A percentile compares a stretch with the other conserved stretches of the same genome.
Evolutionary conservation across 2,797 vertebrate species (phyloP).

Genomic region (Manis pentadactyla): DNA sequence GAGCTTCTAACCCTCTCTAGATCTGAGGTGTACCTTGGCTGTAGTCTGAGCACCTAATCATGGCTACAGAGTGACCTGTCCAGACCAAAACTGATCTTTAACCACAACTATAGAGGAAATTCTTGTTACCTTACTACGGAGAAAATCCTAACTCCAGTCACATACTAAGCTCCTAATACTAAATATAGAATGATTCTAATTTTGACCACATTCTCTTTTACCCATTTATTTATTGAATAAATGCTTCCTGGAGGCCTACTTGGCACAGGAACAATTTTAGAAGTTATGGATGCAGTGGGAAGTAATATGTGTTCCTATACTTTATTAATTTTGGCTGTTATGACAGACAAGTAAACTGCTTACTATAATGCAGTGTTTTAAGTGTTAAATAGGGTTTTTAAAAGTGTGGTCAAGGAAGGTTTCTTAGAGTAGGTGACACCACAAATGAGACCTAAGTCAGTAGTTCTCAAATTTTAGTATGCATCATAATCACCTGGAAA

Average conservation of each 20-base stretch:
- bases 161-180: neutral
- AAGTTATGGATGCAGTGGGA: neutral
- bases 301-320: neutral
- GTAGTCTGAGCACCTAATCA: neutral
- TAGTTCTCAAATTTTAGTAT: neutral
- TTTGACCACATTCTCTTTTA: neutral
- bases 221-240: constrained; percentile 23
- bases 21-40: neutral
- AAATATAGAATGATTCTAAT: neutral
- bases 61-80: neutral
- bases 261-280: neutral
- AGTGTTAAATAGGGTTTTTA: neutral
- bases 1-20: neutral
- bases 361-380: neutral
- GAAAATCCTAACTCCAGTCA: neutral
- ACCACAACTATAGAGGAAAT: neutral
- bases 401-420: neutral
- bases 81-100: neutral
- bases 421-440: neutral
- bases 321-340: neutral
- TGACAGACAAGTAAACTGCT: neutral
- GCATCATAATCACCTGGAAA: neutral
- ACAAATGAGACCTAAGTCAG: constrained; percentile 6
- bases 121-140: neutral
- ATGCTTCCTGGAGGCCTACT: neutral